Conservation (phyloP, 2,113 vertebrate genomes). For the Pangasianodon hypophthalmus region DNA sequence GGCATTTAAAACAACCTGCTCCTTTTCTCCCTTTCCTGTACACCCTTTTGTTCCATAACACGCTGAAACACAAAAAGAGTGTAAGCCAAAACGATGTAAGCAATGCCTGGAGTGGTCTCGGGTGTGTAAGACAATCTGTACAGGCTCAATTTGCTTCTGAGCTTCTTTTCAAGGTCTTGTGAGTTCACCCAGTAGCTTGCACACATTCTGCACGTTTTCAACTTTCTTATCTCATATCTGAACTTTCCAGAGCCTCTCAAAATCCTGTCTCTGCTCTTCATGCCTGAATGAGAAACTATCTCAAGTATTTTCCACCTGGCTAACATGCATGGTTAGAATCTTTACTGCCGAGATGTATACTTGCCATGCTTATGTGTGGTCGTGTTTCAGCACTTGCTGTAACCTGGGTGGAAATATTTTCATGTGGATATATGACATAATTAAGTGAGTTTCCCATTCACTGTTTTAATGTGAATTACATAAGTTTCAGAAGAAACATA, state of each 20-base stretch:
- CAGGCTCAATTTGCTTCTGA: background rate
- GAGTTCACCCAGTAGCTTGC: constrained; percentile 15
- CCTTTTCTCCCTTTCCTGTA: background rate
- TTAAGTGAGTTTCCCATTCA: background rate
- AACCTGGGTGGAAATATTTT: background rate
- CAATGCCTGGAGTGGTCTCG: background rate
- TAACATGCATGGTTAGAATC: background rate
- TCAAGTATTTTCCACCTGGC: constrained; percentile 23
- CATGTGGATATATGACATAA: background rate
- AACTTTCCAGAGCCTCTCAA: background rate
- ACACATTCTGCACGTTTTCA: background rate
- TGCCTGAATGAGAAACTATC: constrained; percentile 26
- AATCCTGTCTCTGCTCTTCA: background rate
- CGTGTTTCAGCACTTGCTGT: background rate
- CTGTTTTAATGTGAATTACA: background rate
- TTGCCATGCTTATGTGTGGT: background rate
- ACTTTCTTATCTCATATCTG: constrained; percentile 31
- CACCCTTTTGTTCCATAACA: constrained; percentile 25
- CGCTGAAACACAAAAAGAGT: constrained; percentile 8
- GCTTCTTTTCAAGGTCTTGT: constrained; percentile 1
- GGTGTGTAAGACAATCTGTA: background rate
- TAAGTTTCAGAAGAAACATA: background rate
- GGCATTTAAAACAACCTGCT: constrained; percentile 33
- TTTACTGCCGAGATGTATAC: background rate
- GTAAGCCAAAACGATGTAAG: background rate